phyloP scores from a whole-genome alignment of 1,140 invertebrate genomes.

The Cydia splendana region DNA sequence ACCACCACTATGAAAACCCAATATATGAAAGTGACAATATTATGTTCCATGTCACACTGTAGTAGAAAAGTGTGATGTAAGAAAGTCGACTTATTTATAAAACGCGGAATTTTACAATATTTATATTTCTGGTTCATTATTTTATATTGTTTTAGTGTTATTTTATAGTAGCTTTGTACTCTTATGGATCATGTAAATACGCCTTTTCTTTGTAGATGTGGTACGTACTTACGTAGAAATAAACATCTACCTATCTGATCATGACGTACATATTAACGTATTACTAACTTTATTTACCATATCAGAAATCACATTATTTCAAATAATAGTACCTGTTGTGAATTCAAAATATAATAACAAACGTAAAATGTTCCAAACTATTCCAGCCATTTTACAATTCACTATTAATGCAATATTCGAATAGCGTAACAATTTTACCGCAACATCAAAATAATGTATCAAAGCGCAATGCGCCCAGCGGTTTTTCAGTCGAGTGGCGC shows the following conservation, averaged over 20 bases:
- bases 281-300: no score
- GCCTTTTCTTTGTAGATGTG: no score
- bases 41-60: not conserved
- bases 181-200: no score
- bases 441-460: not conserved
- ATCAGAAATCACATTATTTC: no score
- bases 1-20: slow-evolving; percentile 18
- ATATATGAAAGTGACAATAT: slow-evolving; percentile 23
- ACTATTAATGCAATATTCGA: not conserved
- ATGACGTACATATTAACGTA: no score
- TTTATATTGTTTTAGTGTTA: not conserved
- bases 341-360: not conserved
- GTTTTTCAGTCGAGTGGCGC: slow-evolving; percentile 11
- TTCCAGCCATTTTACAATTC: not conserved
- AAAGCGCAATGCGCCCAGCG: slow-evolving; percentile 9
- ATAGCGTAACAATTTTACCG: not conserved
- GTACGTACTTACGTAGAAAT: no score
- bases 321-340: not conserved
- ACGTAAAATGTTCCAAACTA: not conserved
- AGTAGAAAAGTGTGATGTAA: not conserved
- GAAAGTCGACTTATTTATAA: not conserved
- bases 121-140: not conserved
- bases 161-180: not conserved
- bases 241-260: no score
- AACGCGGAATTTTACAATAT: not conserved